These are phyloP conservation scores for Fissipunctia ypsillon DNA, from an alignment of 2,888 invertebrate species.

Conservation along the genomic window DNA sequence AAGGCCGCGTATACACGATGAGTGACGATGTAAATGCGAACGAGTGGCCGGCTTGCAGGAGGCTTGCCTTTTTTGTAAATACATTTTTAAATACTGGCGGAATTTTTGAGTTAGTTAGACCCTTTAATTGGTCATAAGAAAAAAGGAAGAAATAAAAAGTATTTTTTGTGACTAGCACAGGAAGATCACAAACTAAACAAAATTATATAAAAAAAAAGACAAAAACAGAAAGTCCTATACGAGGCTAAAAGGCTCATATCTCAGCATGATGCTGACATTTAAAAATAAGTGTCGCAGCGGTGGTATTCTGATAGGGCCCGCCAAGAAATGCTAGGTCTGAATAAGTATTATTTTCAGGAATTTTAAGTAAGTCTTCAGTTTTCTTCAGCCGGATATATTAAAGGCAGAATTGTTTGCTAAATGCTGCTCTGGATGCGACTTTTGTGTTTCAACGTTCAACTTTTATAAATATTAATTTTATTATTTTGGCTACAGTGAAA, in stretches of 20 bases:
- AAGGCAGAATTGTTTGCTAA: background rate
- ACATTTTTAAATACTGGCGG: background rate
- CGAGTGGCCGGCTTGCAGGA: background rate
- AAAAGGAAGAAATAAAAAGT: background rate
- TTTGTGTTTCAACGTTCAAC: background rate
- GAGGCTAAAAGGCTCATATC: background rate
- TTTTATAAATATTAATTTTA: slow-evolving; percentile 1
- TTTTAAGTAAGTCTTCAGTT: background rate
- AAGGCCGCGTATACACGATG: slow-evolving; percentile 36
- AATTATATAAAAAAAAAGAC: background rate
- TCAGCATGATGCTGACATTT: background rate
- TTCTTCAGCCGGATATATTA: background rate
- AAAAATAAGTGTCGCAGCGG: too few species aligned
- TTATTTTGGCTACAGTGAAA: slow-evolving; percentile 12
- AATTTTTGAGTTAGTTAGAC: background rate
- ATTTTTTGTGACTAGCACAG: background rate
- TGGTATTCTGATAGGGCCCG: background rate
- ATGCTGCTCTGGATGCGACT: background rate
- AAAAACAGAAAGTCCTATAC: background rate
- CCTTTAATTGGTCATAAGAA: background rate
- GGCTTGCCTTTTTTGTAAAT: background rate
- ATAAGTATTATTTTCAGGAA: background rate
- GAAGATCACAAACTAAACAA: too few species aligned
- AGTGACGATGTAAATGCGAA: slow-evolving; percentile 13
- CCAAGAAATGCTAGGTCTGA: background rate